A percentile compares a stretch with the other conserved stretches of the same genome.
Evolutionary conservation across 2,113 vertebrate genomes (phyloP).

Genomic region (Limnothrissa miodon): DNA sequence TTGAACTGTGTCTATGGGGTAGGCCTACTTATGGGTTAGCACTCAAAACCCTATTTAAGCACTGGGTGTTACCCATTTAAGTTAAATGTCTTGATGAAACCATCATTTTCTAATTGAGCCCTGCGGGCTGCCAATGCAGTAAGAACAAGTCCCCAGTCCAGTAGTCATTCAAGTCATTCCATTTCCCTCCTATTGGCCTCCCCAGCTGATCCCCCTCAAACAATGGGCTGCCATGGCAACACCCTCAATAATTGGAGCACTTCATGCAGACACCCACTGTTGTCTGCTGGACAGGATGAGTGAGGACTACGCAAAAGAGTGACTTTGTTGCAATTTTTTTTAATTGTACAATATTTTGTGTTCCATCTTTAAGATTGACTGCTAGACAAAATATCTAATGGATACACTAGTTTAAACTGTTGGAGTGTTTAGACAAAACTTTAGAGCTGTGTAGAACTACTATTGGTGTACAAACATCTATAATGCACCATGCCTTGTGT

Average conservation of each 20-base stretch:
- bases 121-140: neutral
- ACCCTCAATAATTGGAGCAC: slow-evolving; percentile 50
- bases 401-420: no score
- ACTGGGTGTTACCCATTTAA: no score
- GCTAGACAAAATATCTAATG: no score
- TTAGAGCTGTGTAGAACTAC: no score
- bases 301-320: neutral
- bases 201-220: slow-evolving; percentile 39
- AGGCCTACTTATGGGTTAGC: neutral
- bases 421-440: no score
- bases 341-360: no score
- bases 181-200: neutral
- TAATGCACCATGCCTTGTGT: no score
- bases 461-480: no score
- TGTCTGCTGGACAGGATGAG: neutral
- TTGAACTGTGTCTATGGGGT: neutral
- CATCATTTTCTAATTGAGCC: neutral
- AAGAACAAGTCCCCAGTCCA: neutral
- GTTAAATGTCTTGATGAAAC: no score
- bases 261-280: slow-evolving; percentile 10
- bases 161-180: neutral
- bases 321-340: no score
- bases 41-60: no score
- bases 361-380: no score
- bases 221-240: slow-evolving; percentile 57